Base-by-base conservation (phyloP, 2,113 vertebrate species). In the Acinonyx jubatus region DNA sequence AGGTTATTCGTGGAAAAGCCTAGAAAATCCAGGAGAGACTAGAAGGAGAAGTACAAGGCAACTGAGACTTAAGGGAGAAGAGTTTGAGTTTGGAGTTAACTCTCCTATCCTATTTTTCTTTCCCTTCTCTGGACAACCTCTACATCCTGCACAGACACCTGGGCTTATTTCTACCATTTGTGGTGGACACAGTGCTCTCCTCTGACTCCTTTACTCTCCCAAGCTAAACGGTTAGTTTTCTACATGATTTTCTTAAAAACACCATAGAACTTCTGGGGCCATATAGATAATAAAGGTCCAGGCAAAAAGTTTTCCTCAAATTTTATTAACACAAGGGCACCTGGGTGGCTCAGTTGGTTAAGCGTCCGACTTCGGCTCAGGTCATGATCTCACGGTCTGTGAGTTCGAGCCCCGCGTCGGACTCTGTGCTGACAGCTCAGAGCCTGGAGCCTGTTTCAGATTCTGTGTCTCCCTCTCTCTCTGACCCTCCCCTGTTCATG, bases 161-260 rank as follows among this genome's bases (percentile, higher is more conserved):
- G 4, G 19, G 89, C 21, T 81, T 66, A 38, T 52, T 65, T 13
- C 10, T 94, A 45, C 57, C 1, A 3, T 27, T 11, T 55, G 66
- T 38, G 71, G n/a, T 82, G 68, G 82, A n/a, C 29, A 71, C 1
- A 83, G 15, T 1, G 19, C 8, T 92, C 41, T 91, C 7, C 15
- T 50, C 4, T 74, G 80, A 87, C 38, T 89, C 36, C 33, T 73
- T 93, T 50, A 66, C 3, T 68, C 61, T 95, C 66, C 36, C 29
- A 36, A 81, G 27, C 6, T 61, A 68, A 27, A 45, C 5, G 3
- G 14, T 86, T 96, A 80, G 19, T 79, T 97, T 95, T 95, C 76
- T 36, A 88, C 25, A 41, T 63, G 29, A 57, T 65, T 94, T 97
- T 92, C 66, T 96, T 95, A 81, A 85, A 95, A 55, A 71, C 4